Evolutionary conservation across 2,113 vertebrate genomes (phyloP).

Genomic region (Cottus gobio): DNA sequence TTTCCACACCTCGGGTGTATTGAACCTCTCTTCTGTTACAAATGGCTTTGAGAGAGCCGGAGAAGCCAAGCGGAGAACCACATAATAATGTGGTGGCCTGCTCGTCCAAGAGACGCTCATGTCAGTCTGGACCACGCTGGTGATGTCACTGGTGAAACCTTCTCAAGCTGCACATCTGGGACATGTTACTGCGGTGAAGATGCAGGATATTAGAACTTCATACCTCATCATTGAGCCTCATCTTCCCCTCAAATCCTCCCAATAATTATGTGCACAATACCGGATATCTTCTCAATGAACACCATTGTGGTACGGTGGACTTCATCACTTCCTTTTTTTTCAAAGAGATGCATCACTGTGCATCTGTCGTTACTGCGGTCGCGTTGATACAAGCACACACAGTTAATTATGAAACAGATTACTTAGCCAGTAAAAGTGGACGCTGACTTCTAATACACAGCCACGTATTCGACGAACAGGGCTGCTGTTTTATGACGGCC

Average conservation of each 20-base stretch:
- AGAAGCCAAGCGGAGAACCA: slow-evolving; percentile 63
- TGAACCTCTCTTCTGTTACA: slow-evolving; percentile 67
- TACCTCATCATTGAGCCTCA: slow-evolving; percentile 44
- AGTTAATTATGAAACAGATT: slow-evolving; percentile 41
- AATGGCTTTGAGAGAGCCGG: slow-evolving; percentile 68
- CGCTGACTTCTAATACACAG: slow-evolving; percentile 7
- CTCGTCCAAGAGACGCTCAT: slow-evolving; percentile 56
- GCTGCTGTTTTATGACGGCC: slow-evolving; percentile 61
- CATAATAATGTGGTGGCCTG: slow-evolving; percentile 74
- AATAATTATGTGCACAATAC: slow-evolving; percentile 26
- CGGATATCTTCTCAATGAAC: slow-evolving; percentile 16
- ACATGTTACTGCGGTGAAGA: slow-evolving; percentile 61
- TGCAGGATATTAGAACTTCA: slow-evolving; percentile 57
- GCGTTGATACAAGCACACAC: slow-evolving; percentile 13
- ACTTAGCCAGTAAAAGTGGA: slow-evolving; percentile 28
- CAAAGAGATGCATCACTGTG: slow-evolving; percentile 11
- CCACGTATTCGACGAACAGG: slow-evolving; percentile 44
- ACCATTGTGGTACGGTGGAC: slow-evolving; percentile 12
- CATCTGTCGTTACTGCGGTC: neutral
- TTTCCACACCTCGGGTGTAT: slow-evolving; percentile 75
- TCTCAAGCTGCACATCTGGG: slow-evolving; percentile 72
- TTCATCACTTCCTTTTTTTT: neutral
- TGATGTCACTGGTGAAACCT: slow-evolving; percentile 69
- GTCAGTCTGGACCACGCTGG: slow-evolving; percentile 66
- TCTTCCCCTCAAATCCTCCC: slow-evolving; percentile 19